These are phyloP conservation scores for Symphodus melops DNA, from an alignment of 2,113 vertebrate genomes.

Conservation along the genomic window DNA sequence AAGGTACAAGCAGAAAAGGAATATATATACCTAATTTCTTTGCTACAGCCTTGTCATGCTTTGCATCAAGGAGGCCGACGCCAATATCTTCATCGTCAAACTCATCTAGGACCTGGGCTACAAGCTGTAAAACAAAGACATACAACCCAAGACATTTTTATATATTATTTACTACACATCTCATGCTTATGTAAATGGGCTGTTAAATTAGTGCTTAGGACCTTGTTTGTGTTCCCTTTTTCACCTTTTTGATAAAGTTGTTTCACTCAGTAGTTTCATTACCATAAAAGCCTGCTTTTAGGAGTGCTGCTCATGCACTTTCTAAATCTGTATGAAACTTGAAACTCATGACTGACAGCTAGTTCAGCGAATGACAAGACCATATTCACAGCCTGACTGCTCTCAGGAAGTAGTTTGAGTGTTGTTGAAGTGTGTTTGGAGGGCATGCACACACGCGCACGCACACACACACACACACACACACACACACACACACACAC, in stretches of 20 bases:
- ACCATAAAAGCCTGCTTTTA: constrained; percentile 82
- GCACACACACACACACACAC: constrained; percentile 4
- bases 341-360: constrained; percentile 77
- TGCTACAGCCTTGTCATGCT: constrained; percentile 87
- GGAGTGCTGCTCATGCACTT: constrained; percentile 78
- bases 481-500: not conserved
- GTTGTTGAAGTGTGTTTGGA: constrained; percentile 47
- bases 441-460: constrained; percentile 7
- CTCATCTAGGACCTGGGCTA: constrained; percentile 91
- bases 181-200: not conserved
- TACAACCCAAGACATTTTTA: not conserved
- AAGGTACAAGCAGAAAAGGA: no score
- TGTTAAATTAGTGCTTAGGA: not conserved
- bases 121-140: constrained; percentile 83
- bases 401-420: constrained; percentile 53
- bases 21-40: constrained; percentile 91
- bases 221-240: not conserved
- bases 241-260: constrained; percentile 40
- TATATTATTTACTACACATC: not conserved
- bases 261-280: constrained; percentile 55
- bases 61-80: constrained; percentile 89
- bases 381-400: constrained; percentile 31
- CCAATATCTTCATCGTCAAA: constrained; percentile 91
- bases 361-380: constrained; percentile 64
- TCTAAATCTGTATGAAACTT: constrained; percentile 84